Conservation (phyloP, 2,888 invertebrate species). For the Mylabris sibirica region DNA sequence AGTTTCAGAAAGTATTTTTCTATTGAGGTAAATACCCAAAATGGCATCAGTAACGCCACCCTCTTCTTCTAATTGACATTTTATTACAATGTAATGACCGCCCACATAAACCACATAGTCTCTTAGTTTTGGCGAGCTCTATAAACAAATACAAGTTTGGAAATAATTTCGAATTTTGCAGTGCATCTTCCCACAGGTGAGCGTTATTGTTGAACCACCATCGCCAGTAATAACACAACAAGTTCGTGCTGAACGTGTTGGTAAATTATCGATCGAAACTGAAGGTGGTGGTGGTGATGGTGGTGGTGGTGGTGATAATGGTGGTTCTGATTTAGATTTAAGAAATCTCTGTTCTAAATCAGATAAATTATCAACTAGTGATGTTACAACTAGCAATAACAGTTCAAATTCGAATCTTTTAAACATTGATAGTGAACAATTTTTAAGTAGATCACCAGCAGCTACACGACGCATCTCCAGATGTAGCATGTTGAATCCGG, state of each 20-base stretch:
- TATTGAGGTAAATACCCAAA: no score
- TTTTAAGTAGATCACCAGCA: constrained; percentile 79
- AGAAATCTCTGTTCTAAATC: constrained; percentile 54
- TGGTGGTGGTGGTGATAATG: no score
- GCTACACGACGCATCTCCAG: constrained; percentile 90
- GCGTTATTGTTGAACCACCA: constrained; percentile 78
- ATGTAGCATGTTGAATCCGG: constrained; percentile 84
- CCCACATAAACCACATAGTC: no score
- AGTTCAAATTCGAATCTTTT: constrained; percentile 69
- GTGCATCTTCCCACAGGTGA: constrained; percentile 69
- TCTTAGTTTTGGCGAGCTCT: no score
- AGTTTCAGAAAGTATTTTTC: no score
- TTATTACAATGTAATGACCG: no score
- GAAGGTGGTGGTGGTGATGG: constrained; percentile 48
- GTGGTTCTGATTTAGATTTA: constrained; percentile 53
- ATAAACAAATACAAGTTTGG: background rate
- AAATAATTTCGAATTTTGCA: constrained; percentile 25
- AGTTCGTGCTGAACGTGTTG: constrained; percentile 51
- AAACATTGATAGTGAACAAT: constrained; percentile 70
- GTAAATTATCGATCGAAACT: constrained; percentile 55
- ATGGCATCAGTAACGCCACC: no score
- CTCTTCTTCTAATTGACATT: no score
- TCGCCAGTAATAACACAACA: constrained; percentile 73
- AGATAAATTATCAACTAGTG: constrained; percentile 55
- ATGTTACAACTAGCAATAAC: constrained; percentile 56